These are phyloP conservation scores for Apodemia mormo DNA, from an alignment of 2,888 invertebrate genomes.

Conservation along the genomic window DNA sequence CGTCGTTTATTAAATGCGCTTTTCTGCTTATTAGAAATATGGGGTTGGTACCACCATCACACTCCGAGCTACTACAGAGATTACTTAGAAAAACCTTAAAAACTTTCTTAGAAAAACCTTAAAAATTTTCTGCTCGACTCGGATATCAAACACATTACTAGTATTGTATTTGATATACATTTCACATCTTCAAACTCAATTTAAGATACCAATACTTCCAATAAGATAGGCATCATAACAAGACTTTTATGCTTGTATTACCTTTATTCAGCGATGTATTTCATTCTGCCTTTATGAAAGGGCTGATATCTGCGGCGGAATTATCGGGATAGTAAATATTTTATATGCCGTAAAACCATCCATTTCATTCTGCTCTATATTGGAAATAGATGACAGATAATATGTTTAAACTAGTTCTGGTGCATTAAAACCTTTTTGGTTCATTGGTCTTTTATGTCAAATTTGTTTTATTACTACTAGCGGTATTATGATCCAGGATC, in stretches of 20 bases:
- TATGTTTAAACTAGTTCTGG: conserved; percentile 26
- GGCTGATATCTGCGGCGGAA: conserved; percentile 44
- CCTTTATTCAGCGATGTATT: not conserved
- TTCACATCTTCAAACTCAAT: not conserved
- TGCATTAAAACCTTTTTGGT: conserved; percentile 15
- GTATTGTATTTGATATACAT: too few relatives aligned
- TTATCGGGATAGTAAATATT: conserved; percentile 53
- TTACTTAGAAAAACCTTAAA: too few relatives aligned
- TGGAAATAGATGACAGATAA: conserved; percentile 35
- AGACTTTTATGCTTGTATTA: not conserved
- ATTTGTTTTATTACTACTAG: not conserved
- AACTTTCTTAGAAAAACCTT: too few relatives aligned
- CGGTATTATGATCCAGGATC: too few relatives aligned
- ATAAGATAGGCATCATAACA: conserved; percentile 3
- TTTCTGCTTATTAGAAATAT: too few relatives aligned
- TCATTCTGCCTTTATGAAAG: not conserved
- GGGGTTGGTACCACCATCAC: too few relatives aligned
- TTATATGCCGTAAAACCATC: conserved; percentile 51
- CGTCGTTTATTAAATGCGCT: too few relatives aligned
- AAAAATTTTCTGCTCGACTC: too few relatives aligned
- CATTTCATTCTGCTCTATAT: conserved; percentile 41
- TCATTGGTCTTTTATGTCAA: conserved; percentile 10
- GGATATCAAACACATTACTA: too few relatives aligned
- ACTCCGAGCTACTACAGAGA: too few relatives aligned
- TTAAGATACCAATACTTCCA: not conserved